Evolutionary conservation across 2,113 vertebrate genomes (phyloP).

Genomic region (Triplophysa tibetana): DNA sequence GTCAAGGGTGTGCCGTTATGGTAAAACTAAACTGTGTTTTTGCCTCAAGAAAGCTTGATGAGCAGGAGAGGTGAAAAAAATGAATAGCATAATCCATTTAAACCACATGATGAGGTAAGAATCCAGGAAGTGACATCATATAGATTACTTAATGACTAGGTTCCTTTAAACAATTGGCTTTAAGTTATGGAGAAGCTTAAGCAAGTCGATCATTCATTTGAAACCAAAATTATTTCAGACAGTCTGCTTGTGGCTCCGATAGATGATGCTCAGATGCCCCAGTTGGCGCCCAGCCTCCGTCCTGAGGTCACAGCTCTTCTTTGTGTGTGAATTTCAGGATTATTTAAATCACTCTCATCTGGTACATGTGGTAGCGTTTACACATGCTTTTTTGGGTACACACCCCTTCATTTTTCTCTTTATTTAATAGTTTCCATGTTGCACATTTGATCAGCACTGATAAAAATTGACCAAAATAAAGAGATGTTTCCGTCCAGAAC

Average conservation of each 20-base stretch:
- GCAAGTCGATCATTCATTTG: neutral
- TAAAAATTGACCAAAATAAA: constrained; percentile 23
- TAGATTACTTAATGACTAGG: neutral
- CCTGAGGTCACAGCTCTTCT: constrained; percentile 45
- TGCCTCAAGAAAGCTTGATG: no score
- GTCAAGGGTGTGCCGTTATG: no score
- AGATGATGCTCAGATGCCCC: neutral
- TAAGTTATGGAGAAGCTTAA: neutral
- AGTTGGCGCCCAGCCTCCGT: constrained; percentile 17
- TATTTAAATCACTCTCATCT: constrained; percentile 60
- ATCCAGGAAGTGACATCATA: neutral
- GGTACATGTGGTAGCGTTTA: constrained; percentile 72
- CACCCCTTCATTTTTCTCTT: constrained; percentile 51
- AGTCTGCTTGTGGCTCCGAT: neutral
- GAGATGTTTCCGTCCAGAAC: constrained; percentile 46
- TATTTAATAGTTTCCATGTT: constrained; percentile 69
- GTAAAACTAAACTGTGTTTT: neutral
- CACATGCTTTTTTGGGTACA: constrained; percentile 64
- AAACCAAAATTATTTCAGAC: constrained; percentile 2
- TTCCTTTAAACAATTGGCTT: neutral
- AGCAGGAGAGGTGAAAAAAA: neutral
- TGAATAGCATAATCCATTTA: neutral
- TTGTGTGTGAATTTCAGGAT: constrained; percentile 55
- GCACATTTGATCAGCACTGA: constrained; percentile 46
- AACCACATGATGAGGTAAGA: neutral